phyloP scores from a whole-genome alignment of 2,888 invertebrate genomes.

The Melanargia galathea region DNA sequence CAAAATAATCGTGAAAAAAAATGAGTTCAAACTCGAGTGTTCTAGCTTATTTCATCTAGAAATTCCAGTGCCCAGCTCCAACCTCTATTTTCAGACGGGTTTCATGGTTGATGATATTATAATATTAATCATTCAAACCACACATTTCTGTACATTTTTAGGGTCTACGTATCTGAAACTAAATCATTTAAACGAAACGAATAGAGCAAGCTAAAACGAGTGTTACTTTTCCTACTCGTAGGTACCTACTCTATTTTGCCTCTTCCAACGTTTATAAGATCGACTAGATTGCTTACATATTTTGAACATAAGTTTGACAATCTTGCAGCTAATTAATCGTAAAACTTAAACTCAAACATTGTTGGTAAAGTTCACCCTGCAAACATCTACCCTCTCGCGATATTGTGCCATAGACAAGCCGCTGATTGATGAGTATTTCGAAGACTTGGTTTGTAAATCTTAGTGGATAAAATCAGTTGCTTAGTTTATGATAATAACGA shows the following conservation, averaged over 20 bases:
- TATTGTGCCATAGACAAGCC: conserved; percentile 12
- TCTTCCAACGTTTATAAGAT: not conserved
- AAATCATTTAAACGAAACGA: too few relatives aligned
- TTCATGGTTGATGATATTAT: too few relatives aligned
- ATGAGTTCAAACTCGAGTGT: too few relatives aligned
- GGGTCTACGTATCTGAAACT: too few relatives aligned
- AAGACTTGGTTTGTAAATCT: conserved; percentile 14
- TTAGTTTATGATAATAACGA: not conserved
- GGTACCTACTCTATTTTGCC: not conserved
- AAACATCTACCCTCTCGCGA: conserved; percentile 13
- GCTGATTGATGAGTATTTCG: conserved; percentile 22
- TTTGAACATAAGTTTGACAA: conserved; percentile 13
- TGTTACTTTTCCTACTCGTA: too few relatives aligned
- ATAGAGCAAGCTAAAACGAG: too few relatives aligned
- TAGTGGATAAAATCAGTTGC: not conserved
- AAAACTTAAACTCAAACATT: conserved; percentile 20
- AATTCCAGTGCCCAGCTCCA: too few relatives aligned
- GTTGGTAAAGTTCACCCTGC: conserved; percentile 11
- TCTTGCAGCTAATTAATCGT: conserved; percentile 18
- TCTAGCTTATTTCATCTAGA: too few relatives aligned
- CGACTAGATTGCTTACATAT: not conserved
- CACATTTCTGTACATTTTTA: too few relatives aligned
- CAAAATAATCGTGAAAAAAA: too few relatives aligned
- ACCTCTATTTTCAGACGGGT: too few relatives aligned
- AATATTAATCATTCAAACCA: too few relatives aligned